phyloP scores from a whole-genome alignment of 2,888 invertebrate species.

The Oscheius sp. region DNA sequence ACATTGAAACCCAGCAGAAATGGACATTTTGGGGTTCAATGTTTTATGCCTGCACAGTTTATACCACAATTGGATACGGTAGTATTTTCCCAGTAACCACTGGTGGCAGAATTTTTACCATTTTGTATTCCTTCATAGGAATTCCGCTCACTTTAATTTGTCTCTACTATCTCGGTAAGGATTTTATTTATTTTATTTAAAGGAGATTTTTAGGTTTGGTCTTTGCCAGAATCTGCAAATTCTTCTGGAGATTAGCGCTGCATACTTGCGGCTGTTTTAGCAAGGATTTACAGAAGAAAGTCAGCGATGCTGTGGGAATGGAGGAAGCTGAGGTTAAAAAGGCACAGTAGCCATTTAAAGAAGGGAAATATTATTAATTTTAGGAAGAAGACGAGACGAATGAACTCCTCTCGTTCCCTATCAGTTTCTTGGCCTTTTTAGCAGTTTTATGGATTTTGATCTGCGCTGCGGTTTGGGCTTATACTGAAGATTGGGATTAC shows the following conservation, averaged over 20 bases:
- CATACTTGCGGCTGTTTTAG: constrained; percentile 59
- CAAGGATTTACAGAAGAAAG: constrained; percentile 68
- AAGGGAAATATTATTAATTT: background rate
- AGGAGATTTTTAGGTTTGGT: constrained; percentile 37
- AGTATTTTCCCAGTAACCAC: constrained; percentile 67
- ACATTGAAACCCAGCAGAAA: constrained; percentile 54
- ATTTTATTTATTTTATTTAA: background rate
- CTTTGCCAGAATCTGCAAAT: constrained; percentile 63
- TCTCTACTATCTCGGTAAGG: constrained; percentile 63
- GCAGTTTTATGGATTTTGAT: constrained; percentile 68
- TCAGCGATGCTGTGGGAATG: constrained; percentile 36
- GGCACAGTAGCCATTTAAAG: background rate
- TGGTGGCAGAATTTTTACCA: constrained; percentile 66
- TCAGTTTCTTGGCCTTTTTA: constrained; percentile 64
- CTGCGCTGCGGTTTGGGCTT: constrained; percentile 63
- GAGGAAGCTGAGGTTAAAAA: constrained; percentile 10
- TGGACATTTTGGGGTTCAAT: constrained; percentile 67
- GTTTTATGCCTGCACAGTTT: constrained; percentile 71
- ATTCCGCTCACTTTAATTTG: constrained; percentile 70
- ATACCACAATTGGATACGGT: constrained; percentile 77
- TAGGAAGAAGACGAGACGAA: constrained; percentile 42
- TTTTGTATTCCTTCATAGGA: constrained; percentile 68
- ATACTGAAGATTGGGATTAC: constrained; percentile 68
- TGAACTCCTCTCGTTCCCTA: constrained; percentile 69
- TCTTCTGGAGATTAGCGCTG: constrained; percentile 56